A percentile compares a stretch with the other conserved stretches of the same genome.
These are phyloP conservation scores for Geodia barretti DNA, from an alignment of 37 sponge, comb jelly and placozoan species.

Conservation along the genomic window DNA sequence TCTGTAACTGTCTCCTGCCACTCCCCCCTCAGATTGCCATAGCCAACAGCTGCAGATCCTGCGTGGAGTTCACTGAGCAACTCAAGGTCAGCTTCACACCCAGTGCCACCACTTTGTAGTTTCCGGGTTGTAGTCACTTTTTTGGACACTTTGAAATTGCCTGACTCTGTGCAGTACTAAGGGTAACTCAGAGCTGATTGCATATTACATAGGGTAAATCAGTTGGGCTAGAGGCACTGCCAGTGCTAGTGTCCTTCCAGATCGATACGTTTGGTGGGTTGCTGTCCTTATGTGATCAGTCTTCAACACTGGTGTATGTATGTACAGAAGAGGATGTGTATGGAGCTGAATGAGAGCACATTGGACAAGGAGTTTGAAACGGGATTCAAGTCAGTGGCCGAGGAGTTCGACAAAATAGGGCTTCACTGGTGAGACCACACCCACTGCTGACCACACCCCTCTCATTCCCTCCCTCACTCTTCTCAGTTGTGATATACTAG, in stretches of 20 bases:
- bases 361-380: slow-evolving; percentile 35
- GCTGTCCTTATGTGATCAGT: too few relatives aligned
- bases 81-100: slow-evolving; percentile 68
- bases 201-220: too few relatives aligned
- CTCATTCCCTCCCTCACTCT: slow-evolving; percentile 5
- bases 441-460: slow-evolving; percentile 2
- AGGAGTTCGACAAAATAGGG: slow-evolving; percentile 49
- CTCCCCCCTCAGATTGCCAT: slow-evolving; percentile 50
- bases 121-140: too few relatives aligned
- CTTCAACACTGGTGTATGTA: not conserved
- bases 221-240: too few relatives aligned
- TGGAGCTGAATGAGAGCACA: slow-evolving; percentile 15
- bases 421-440: slow-evolving; percentile 29
- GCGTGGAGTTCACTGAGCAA: slow-evolving; percentile 62
- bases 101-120: too few relatives aligned
- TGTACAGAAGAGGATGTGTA: slow-evolving; percentile 19
- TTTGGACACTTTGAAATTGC: too few relatives aligned
- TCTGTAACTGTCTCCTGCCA: too few relatives aligned
- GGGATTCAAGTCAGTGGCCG: slow-evolving; percentile 28
- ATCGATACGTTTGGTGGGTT: too few relatives aligned
- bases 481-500: slow-evolving; percentile 53
- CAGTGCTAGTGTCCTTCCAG: not conserved
- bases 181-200: too few relatives aligned
- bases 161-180: too few relatives aligned
- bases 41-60: slow-evolving; percentile 68